Percentiles rank a stretch among this genome's conserved stretches.
These are phyloP conservation scores for Eupithecia tripunctaria DNA, from an alignment of 2,888 invertebrate genomes.

Conservation along the genomic window DNA sequence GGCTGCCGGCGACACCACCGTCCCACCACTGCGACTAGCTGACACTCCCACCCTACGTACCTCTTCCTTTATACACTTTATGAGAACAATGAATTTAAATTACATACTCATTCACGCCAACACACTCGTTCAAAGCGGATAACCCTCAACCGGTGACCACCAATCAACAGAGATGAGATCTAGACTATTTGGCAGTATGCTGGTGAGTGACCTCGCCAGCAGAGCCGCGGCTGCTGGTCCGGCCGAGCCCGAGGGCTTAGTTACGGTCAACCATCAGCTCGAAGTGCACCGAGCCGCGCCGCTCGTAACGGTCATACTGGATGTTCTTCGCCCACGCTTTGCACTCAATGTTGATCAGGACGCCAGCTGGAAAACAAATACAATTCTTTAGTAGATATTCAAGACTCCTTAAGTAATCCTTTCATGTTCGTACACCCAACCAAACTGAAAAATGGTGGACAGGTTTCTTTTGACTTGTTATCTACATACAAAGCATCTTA, in stretches of 20 bases:
- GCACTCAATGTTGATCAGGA: slow-evolving; percentile 96
- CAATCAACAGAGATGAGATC: slow-evolving; percentile 53
- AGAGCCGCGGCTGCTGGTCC: slow-evolving; percentile 42
- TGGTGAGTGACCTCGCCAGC: slow-evolving; percentile 11
- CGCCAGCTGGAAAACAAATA: slow-evolving; percentile 86
- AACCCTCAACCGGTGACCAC: slow-evolving; percentile 46
- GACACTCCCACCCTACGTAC: slow-evolving; percentile 31
- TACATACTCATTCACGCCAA: slow-evolving; percentile 43
- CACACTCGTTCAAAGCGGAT: slow-evolving; percentile 40
- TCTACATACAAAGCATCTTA: neutral
- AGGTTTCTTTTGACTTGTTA: neutral
- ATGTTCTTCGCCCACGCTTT: slow-evolving; percentile 97
- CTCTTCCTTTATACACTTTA: slow-evolving; percentile 37
- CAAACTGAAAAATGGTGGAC: neutral
- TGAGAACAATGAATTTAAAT: slow-evolving; percentile 45
- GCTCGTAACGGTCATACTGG: slow-evolving; percentile 92
- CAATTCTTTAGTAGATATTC: neutral
- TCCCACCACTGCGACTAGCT: slow-evolving; percentile 47
- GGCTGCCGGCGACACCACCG: slow-evolving; percentile 15
- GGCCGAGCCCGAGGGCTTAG: slow-evolving; percentile 63
- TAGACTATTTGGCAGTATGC: slow-evolving; percentile 37
- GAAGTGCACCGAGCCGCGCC: slow-evolving; percentile 97
- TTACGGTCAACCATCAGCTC: slow-evolving; percentile 94
- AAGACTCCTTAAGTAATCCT: neutral
- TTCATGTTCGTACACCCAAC: neutral